These are phyloP conservation scores for Onthophagus sagittarius DNA, from an alignment of 2,888 invertebrate species.

Conservation along the genomic window DNA sequence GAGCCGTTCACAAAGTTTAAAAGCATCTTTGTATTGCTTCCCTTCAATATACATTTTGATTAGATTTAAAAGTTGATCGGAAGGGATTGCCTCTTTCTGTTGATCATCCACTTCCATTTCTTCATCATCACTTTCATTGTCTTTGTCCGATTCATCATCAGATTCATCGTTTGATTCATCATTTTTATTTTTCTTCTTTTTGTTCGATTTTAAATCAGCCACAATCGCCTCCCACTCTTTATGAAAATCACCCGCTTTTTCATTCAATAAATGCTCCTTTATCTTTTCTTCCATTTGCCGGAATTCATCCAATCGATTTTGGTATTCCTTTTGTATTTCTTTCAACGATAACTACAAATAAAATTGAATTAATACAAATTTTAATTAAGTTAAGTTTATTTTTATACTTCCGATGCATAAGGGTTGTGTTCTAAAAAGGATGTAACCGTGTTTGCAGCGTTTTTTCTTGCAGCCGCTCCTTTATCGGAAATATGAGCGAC, in stretches of 20 bases:
- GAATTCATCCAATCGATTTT: constrained; percentile 50
- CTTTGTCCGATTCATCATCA: constrained; percentile 30
- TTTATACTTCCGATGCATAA: constrained; percentile 69
- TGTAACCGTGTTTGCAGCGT: constrained; percentile 73
- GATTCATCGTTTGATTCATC: constrained; percentile 7
- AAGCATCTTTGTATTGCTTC: constrained; percentile 54
- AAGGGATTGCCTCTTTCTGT: constrained; percentile 4
- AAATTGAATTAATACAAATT: constrained; percentile 30
- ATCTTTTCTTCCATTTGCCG: constrained; percentile 29
- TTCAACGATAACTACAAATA: constrained; percentile 39
- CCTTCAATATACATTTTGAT: constrained; percentile 50
- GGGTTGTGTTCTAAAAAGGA: constrained; percentile 81
- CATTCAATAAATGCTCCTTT: constrained; percentile 8
- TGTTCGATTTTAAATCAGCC: constrained; percentile 43
- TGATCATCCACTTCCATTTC: not conserved
- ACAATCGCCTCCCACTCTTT: constrained; percentile 54
- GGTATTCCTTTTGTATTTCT: constrained; percentile 57
- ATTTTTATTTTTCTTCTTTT: constrained; percentile 27
- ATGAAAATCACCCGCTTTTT: constrained; percentile 44
- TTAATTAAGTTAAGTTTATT: not conserved
- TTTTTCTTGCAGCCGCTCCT: constrained; percentile 79
- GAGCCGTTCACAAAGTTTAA: constrained; percentile 34
- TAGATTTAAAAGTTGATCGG: constrained; percentile 28
- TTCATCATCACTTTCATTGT: constrained; percentile 23
- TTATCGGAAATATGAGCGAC: constrained; percentile 77